These are phyloP conservation scores for Agrotis ipsilon DNA, from an alignment of 2,888 invertebrate genomes.

Conservation along the genomic window DNA sequence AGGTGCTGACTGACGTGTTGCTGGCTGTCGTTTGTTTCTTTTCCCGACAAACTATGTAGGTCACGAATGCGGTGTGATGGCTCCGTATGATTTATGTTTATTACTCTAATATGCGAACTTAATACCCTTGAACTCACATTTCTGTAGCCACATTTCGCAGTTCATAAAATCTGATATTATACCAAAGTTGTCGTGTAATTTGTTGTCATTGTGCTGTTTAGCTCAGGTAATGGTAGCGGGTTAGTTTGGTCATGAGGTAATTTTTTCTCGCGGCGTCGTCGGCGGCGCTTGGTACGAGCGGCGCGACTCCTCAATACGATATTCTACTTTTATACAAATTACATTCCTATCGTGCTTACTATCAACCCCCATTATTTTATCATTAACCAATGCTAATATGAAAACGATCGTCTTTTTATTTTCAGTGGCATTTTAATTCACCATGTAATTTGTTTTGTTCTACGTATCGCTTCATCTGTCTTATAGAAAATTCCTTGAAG, in stretches of 20 bases:
- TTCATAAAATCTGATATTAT: conserved; percentile 74
- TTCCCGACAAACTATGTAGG: conserved; percentile 69
- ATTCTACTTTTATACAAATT: conserved; percentile 89
- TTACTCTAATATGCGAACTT: conserved; percentile 54
- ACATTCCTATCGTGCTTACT: conserved; percentile 89
- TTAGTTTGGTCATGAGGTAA: conserved; percentile 85
- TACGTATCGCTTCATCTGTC: background rate
- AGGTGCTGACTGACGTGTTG: conserved; percentile 81
- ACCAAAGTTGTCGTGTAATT: conserved; percentile 77
- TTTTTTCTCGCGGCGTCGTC: conserved; percentile 81
- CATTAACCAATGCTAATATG: conserved; percentile 88
- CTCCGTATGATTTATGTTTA: conserved; percentile 67
- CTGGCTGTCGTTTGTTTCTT: conserved; percentile 74
- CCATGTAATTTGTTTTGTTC: conserved; percentile 44
- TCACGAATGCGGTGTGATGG: conserved; percentile 72
- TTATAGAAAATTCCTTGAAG: background rate
- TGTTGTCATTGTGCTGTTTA: conserved; percentile 69
- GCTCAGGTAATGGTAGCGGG: conserved; percentile 74
- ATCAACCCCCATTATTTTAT: conserved; percentile 89
- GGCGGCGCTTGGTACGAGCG: conserved; percentile 85
- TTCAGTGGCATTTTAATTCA: conserved; percentile 78
- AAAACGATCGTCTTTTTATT: conserved; percentile 78
- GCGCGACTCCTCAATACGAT: conserved; percentile 80
- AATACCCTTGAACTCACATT: conserved; percentile 71
- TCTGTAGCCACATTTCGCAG: conserved; percentile 71